Evolutionary conservation across 2,113 vertebrate genomes (phyloP).

Genomic region (Tringa solitaria): DNA sequence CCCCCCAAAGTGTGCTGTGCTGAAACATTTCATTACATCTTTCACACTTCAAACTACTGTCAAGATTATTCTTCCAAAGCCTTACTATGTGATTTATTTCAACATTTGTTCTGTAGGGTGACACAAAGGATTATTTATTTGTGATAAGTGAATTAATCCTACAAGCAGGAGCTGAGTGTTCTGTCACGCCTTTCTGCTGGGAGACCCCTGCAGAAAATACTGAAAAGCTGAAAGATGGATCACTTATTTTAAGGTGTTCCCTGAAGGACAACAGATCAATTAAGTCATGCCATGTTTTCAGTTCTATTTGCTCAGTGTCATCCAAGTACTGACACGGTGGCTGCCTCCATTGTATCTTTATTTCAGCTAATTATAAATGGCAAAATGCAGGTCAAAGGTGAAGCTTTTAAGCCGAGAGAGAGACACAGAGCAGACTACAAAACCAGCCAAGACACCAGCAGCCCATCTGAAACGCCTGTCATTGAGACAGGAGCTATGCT

Average conservation of each 20-base stretch:
- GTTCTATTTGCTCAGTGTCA: not conserved
- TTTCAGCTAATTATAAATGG: not conserved
- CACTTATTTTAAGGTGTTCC: not conserved
- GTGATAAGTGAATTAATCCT: conserved; percentile 13
- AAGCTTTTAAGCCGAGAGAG: not conserved
- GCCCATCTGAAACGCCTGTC: not conserved
- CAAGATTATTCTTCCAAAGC: not conserved
- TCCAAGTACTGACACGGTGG: not conserved
- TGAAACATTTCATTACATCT: not conserved
- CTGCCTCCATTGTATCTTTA: not conserved
- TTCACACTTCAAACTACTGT: not conserved
- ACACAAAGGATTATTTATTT: not conserved
- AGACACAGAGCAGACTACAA: not conserved
- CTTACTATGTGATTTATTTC: not conserved
- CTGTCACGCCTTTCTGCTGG: not conserved
- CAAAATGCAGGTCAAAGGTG: not conserved
- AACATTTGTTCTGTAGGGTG: not conserved
- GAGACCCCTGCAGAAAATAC: not conserved
- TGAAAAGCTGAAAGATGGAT: not conserved
- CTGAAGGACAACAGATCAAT: not conserved
- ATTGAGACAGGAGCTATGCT: not conserved
- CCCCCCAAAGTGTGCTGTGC: not conserved
- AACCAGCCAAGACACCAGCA: not conserved
- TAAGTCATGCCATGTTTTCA: not conserved
- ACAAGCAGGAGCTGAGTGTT: not conserved